Percentiles rank a stretch among this genome's conserved stretches.
phyloP scores from a whole-genome alignment of 2,113 vertebrate species.

The Antigone vipio region DNA sequence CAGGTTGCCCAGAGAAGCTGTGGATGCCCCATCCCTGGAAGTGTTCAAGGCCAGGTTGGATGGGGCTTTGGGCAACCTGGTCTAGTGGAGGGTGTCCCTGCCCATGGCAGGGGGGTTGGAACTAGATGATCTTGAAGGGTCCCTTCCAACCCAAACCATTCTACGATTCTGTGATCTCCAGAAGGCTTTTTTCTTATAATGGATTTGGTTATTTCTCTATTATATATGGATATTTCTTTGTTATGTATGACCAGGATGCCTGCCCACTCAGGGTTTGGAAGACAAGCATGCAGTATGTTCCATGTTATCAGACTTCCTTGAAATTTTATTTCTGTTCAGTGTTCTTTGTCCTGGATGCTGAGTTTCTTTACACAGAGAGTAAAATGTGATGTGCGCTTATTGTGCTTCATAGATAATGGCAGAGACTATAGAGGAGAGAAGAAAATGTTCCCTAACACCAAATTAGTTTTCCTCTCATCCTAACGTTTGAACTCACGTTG shows the following conservation, averaged over 20 bases:
- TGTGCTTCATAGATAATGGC: background rate
- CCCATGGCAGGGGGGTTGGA: no score
- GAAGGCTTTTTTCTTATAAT: background rate
- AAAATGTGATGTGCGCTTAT: background rate
- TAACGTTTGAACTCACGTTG: background rate
- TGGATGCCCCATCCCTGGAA: no score
- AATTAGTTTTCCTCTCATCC: background rate
- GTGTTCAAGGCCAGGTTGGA: no score
- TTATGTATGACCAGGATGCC: background rate
- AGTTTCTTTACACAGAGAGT: background rate
- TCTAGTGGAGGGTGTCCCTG: no score
- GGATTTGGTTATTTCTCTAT: background rate
- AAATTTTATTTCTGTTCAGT: background rate
- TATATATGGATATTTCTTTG: background rate
- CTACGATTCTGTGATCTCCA: background rate
- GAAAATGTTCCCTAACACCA: background rate
- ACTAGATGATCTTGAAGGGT: no score
- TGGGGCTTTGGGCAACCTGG: no score
- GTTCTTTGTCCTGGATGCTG: background rate
- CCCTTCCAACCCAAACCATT: no score
- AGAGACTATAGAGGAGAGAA: background rate
- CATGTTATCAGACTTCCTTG: background rate
- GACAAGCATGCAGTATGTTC: background rate
- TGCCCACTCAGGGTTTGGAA: background rate
- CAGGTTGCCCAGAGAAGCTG: no score